phyloP scores from a whole-genome alignment of 2,113 vertebrate species.

The Eublepharis macularius region DNA sequence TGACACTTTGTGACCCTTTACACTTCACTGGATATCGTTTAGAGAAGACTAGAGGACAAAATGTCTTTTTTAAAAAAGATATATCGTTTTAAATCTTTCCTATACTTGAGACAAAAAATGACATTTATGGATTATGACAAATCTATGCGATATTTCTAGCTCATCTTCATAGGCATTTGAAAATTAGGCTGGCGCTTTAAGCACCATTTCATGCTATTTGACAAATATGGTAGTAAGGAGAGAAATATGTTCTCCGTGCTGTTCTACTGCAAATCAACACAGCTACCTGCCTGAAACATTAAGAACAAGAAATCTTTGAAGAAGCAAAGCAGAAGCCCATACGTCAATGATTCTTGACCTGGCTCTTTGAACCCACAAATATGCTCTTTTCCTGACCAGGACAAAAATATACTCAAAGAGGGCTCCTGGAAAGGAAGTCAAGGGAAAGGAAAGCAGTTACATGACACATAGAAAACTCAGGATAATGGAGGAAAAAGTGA shows the following conservation, averaged over 20 bases:
- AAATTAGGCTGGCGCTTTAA: background rate
- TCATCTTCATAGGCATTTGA: background rate
- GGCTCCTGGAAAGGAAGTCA: too few relatives aligned
- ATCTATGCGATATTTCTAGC: background rate
- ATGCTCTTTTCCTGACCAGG: too few relatives aligned
- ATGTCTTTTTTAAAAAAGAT: slow-evolving; percentile 16
- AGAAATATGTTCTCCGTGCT: background rate
- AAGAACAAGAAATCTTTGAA: too few relatives aligned
- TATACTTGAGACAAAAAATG: background rate
- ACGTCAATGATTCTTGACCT: too few relatives aligned
- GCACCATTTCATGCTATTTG: background rate
- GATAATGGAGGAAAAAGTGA: too few relatives aligned
- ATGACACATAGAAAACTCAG: too few relatives aligned
- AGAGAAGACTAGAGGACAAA: background rate
- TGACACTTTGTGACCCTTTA: background rate
- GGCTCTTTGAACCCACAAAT: too few relatives aligned
- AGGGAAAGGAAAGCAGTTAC: too few relatives aligned
- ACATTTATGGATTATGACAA: slow-evolving; percentile 16
- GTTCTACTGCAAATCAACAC: too few relatives aligned
- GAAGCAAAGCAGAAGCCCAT: too few relatives aligned
- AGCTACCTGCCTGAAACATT: too few relatives aligned
- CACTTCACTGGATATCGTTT: background rate
- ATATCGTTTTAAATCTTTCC: background rate
- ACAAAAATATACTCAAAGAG: too few relatives aligned
- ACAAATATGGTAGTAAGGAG: background rate